Evolutionary conservation across 2,113 vertebrate species (phyloP).

Genomic region (Rhinopomastus cyanomelas): DNA sequence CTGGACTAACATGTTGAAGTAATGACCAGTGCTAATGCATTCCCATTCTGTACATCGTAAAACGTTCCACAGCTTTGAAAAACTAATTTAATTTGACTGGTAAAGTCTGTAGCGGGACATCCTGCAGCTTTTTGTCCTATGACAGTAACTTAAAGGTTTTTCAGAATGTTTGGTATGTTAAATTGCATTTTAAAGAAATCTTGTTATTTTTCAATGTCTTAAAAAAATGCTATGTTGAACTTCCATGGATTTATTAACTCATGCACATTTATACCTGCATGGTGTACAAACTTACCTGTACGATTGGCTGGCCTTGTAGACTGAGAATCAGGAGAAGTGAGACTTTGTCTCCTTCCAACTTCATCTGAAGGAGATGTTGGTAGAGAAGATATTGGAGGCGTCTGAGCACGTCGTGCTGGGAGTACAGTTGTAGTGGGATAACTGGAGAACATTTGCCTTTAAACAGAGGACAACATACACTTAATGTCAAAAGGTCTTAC

Average conservation of each 20-base stretch:
- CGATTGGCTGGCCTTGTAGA: conserved; percentile 85
- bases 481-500: neutral
- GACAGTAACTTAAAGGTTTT: neutral
- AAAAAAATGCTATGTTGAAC: neutral
- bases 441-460: conserved; percentile 99
- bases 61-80: neutral
- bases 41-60: neutral
- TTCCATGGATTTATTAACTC: no score
- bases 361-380: conserved; percentile 96
- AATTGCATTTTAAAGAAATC: neutral
- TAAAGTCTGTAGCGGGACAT: neutral
- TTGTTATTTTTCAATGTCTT: neutral
- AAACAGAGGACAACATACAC: neutral
- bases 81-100: neutral
- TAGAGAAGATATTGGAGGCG: conserved; percentile 92
- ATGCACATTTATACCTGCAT: neutral
- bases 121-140: neutral
- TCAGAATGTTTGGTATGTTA: neutral
- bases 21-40: neutral
- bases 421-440: conserved; percentile 93
- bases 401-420: conserved; percentile 92
- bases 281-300: conserved; percentile 72
- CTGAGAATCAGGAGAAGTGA: conserved; percentile 96
- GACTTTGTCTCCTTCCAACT: conserved; percentile 91
- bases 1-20: neutral